Base-by-base conservation (phyloP, 2,797 vertebrate species). In the Lagodon rhomboides region DNA sequence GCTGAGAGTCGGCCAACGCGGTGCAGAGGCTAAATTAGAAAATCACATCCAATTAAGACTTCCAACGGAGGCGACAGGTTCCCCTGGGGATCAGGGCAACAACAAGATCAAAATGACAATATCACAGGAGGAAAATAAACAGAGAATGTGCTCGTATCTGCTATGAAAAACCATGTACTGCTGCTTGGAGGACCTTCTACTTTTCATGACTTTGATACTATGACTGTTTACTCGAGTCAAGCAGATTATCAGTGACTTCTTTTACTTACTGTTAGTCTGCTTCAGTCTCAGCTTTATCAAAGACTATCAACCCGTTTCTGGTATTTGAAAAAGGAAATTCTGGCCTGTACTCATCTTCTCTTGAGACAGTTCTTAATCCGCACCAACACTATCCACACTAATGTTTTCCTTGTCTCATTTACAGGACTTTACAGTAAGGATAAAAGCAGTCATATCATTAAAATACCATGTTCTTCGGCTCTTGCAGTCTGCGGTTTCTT, bases 41-140 rank as follows among this genome's bases (percentile, higher is more conserved):
- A 91, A 88, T 87, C 76, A 61, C 83, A 82, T 85, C 76, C 82
- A 87, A 91, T 90, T 91, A 91, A 84, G 77, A 86, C 77, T 38
- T 85, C 47, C 68, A 72, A 77, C 77, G 12, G 79, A 82, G 70
- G 53, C 7, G 53, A 53, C 23, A 55, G 25, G 23, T 38, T 53
- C 50, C 68, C 73, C 67, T 11, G 34, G 47, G 80, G 60, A 34
- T 46, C 16, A 43, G 20, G 44, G n/a, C 20, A 50, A 66, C 20
- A 50, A 66, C 62, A 46, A 65, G 65, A 85, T 78, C 63, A 75
- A 69, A 79, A 69, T 58, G 79, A 66, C 49, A 66, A 30, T 44
- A 56, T 44, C 58, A 66, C 65, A 77, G 27, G 50, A 49, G 13
- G 67, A 58, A 22, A 77, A 63, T 22, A 60, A 61, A 87, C 58